Evolutionary conservation across 2,113 vertebrate genomes (phyloP).

Genomic region (Zeus faber): DNA sequence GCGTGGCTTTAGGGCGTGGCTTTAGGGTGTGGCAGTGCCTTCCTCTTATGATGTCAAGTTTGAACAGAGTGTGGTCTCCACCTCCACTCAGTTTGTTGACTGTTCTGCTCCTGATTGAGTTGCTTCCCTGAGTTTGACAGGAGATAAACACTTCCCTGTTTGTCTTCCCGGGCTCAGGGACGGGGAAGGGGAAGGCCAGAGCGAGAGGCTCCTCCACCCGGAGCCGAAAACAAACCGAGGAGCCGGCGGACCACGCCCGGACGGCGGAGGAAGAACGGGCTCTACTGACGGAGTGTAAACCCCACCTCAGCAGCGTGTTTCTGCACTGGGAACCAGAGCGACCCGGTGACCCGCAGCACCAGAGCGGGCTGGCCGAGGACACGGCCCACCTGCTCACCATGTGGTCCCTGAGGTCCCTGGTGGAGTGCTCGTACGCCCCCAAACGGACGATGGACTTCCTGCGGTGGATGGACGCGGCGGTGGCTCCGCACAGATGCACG

Average conservation of each 20-base stretch:
- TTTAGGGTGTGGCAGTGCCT: too few relatives aligned
- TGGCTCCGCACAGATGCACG: conserved; percentile 44
- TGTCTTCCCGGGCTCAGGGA: conserved; percentile 62
- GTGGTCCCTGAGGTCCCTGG: conserved; percentile 78
- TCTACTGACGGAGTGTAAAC: conserved; percentile 69
- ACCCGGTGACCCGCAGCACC: background rate
- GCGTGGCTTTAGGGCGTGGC: too few relatives aligned
- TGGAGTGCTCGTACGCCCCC: conserved; percentile 36
- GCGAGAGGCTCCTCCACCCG: conserved; percentile 38
- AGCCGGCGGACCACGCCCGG: conserved; percentile 40
- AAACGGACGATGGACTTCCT: conserved; percentile 46
- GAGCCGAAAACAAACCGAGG: conserved; percentile 12
- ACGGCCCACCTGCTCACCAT: conserved; percentile 55
- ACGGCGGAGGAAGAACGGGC: conserved; percentile 27
- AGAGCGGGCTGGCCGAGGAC: conserved; percentile 13
- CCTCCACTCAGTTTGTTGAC: background rate
- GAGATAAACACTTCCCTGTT: background rate
- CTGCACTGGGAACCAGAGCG: conserved; percentile 76
- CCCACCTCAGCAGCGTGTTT: conserved; percentile 72
- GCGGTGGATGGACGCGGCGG: conserved; percentile 71
- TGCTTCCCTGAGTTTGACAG: background rate
- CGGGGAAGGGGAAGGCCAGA: conserved; percentile 72
- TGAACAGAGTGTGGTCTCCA: too few relatives aligned
- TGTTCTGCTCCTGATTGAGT: background rate
- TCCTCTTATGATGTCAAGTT: too few relatives aligned